Evolutionary conservation across 2,797 vertebrate species (phyloP), one percentile per base, ranked within the genome.

Genomic region (Rhynchotus rufescens): DNA sequence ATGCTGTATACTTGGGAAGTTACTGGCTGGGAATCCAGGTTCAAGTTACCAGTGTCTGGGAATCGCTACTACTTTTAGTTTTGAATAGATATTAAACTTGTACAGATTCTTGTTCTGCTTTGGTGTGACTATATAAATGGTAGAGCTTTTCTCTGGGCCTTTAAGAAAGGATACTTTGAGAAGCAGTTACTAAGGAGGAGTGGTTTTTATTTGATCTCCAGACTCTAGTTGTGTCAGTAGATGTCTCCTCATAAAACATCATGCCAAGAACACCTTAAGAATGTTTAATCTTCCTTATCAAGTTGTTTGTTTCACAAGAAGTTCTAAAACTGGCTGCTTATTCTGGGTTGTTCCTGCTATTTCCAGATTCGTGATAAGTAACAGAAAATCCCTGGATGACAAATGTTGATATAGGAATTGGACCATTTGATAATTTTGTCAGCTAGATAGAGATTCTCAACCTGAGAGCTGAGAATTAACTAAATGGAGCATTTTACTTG

Each of bases 281-380:
- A 36, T 77, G 79, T n/a, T 90, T 9, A 10, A 0, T 81, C 26
- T 82, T 72, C 22, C 47, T 23, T 28, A 26, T 77, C 38, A 77
- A 34, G 56, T 15, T 88, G 38, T 87, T 62, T 36, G 22, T 91
- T 22, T 7, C 64, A 67, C 21, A 84, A 83, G 36, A 61, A 81
- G 7, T 76, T 82, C 23, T 65, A 60, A 92, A 40, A 72, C 47
- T 69, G 51, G 21, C n/a, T 59, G 13, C 25, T 38, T 67, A 6
- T 3, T 90, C 65, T 45, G 38, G 15, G 14, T 51, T 52, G 30
- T 73, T 73, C 21, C 51, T 76, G 32, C 5, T 74, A 30, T 77
- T 87, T 36, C 4, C 21, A 40, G 4, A 32, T 76, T 86, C 5
- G 15, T 51, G 12, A 32, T 20, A 73, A 36, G 21, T 26, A 78